Evolutionary conservation across 2,113 vertebrate genomes (phyloP).

Genomic region (Xiphophorus maculatus): DNA sequence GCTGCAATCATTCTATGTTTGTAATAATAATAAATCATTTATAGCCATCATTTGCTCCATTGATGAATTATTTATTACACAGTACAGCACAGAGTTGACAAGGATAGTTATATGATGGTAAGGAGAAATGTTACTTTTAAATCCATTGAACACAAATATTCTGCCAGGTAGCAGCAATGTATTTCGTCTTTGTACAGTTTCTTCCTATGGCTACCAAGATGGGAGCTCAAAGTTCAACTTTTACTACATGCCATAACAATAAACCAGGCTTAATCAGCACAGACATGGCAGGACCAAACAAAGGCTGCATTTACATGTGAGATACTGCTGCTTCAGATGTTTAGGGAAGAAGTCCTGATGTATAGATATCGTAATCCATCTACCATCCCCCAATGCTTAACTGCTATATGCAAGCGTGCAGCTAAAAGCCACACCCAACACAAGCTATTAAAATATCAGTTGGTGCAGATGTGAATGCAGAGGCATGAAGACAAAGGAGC

Average conservation of each 20-base stretch:
- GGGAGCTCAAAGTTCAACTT: slow-evolving; percentile 78
- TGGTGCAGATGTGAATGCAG: slow-evolving; percentile 49
- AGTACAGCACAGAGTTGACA: background rate
- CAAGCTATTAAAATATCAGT: slow-evolving; percentile 67
- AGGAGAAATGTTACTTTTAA: background rate
- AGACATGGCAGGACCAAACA: slow-evolving; percentile 65
- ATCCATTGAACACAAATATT: background rate
- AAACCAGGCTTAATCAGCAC: slow-evolving; percentile 55
- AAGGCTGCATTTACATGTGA: slow-evolving; percentile 67
- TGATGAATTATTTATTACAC: background rate
- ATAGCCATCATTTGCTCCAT: background rate
- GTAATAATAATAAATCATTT: background rate
- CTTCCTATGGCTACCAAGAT: slow-evolving; percentile 44
- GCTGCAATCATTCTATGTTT: background rate
- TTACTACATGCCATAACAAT: slow-evolving; percentile 70
- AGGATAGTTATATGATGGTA: background rate
- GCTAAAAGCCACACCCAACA: slow-evolving; percentile 68
- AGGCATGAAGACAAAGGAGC: slow-evolving; percentile 29
- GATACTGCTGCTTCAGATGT: slow-evolving; percentile 50
- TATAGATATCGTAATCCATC: slow-evolving; percentile 58
- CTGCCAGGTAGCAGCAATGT: background rate
- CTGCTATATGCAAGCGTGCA: slow-evolving; percentile 49
- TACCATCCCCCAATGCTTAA: slow-evolving; percentile 69
- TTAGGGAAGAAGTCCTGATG: slow-evolving; percentile 60
- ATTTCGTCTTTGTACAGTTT: slow-evolving; percentile 35